phyloP scores from a whole-genome alignment of 2,113 vertebrate genomes.

The Notechis scutatus region DNA sequence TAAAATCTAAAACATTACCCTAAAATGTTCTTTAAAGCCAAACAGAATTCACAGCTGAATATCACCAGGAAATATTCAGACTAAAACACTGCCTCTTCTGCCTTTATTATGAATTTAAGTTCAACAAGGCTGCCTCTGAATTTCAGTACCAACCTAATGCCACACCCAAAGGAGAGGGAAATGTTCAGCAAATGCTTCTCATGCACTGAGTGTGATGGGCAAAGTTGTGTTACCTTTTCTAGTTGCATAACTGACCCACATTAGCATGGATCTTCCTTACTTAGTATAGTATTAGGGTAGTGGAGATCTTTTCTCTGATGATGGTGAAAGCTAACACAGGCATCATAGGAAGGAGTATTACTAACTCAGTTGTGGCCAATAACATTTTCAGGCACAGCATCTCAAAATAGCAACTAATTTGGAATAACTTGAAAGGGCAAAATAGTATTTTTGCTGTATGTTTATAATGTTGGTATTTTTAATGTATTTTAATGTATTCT shows the following conservation, averaged over 20 bases:
- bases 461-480: not conserved
- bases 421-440: not conserved
- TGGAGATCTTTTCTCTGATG: not conserved
- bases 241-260: not conserved
- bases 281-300: not conserved
- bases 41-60: not conserved
- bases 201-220: not conserved
- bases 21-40: not conserved
- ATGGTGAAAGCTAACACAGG: not conserved
- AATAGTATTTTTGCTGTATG: not conserved
- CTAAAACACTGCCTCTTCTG: not conserved
- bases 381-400: not conserved
- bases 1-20: not conserved
- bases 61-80: conserved; percentile 1
- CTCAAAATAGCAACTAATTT: not conserved
- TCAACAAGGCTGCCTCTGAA: not conserved
- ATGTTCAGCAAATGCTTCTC: not conserved
- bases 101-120: not conserved
- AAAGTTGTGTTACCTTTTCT: not conserved
- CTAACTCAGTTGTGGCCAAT: not conserved
- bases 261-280: not conserved
- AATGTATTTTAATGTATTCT: not conserved
- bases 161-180: not conserved
- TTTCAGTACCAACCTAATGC: not conserved
- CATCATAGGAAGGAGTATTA: not conserved